These are phyloP conservation scores for Chelonoidis abingdonii DNA, from an alignment of 2,113 vertebrate species.

Conservation along the genomic window DNA sequence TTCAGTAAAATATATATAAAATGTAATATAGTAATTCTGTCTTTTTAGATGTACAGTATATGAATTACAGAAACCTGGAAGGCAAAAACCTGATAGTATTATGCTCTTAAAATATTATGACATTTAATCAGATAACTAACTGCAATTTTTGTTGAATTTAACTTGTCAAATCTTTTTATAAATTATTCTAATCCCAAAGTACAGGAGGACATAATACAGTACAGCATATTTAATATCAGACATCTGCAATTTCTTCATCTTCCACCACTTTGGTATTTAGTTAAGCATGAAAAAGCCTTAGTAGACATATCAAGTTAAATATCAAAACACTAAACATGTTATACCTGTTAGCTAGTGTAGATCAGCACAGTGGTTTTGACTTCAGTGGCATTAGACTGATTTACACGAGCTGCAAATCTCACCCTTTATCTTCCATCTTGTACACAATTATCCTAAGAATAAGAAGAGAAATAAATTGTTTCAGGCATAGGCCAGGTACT, in stretches of 20 bases:
- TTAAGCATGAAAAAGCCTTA: background rate
- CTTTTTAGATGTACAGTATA: background rate
- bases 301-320: background rate
- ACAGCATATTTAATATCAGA: background rate
- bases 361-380: background rate
- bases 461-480: background rate
- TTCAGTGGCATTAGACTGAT: background rate
- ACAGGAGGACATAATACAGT: background rate
- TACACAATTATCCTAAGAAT: background rate
- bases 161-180: background rate
- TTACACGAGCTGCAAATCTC: background rate
- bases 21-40: background rate
- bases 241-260: background rate
- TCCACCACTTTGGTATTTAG: background rate
- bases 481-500: background rate
- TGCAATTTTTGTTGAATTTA: background rate
- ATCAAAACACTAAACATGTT: background rate
- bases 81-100: background rate
- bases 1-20: background rate
- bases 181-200: background rate
- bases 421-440: background rate
- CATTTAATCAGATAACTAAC: background rate
- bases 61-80: background rate
- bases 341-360: background rate
- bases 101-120: background rate